Evolutionary conservation across 2,113 vertebrate species (phyloP).

Genomic region (Pao palembangensis): DNA sequence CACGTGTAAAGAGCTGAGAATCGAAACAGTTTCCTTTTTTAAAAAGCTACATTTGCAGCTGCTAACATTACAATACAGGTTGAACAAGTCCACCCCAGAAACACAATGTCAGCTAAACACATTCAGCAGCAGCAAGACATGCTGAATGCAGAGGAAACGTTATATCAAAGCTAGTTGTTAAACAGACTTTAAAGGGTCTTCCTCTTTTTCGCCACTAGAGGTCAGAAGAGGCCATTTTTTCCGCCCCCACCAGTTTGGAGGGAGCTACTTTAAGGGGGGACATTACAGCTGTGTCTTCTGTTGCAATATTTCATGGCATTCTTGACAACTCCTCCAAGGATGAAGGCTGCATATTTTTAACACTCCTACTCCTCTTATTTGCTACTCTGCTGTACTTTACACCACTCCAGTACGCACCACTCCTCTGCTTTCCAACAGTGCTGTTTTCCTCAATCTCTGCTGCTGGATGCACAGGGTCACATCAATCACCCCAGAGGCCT

Average conservation of each 20-base stretch:
- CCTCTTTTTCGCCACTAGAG: conserved; percentile 45
- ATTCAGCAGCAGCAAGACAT: no score
- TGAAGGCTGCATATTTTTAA: conserved; percentile 9
- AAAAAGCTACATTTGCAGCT: no score
- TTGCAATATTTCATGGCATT: conserved; percentile 7
- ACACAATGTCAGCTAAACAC: no score
- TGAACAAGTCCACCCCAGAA: no score
- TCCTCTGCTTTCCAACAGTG: conserved; percentile 9
- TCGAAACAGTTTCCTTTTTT: no score
- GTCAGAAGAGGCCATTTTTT: conserved; percentile 20
- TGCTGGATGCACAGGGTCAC: conserved; percentile 11
- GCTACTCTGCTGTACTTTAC: conserved; percentile 3
- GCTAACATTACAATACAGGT: no score
- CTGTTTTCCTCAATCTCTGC: conserved; percentile 13
- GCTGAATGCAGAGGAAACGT: no score
- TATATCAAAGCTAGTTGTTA: no score
- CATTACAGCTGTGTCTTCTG: neutral
- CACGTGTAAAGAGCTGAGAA: neutral
- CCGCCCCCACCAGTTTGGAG: neutral
- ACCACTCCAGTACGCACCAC: neutral
- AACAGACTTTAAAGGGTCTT: no score
- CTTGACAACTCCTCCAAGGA: conserved; percentile 3
- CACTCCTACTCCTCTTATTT: conserved; percentile 24
- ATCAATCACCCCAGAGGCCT: conserved; percentile 11
- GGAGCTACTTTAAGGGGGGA: conserved; percentile 5